These are phyloP conservation scores for Rattus rattus DNA, from an alignment of 2,113 vertebrate species.

Conservation along the genomic window DNA sequence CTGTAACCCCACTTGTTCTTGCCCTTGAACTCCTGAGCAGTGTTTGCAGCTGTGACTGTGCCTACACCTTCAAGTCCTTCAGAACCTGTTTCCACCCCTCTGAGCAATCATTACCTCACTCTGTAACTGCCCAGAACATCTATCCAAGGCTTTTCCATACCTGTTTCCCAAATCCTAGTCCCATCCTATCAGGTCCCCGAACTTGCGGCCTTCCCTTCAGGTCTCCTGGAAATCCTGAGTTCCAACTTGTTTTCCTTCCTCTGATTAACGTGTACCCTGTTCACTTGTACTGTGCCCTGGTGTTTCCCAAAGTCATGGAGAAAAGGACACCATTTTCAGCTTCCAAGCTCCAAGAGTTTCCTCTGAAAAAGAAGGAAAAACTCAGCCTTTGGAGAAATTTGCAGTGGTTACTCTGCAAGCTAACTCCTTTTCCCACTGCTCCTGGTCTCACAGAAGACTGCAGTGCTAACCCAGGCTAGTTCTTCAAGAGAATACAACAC, in stretches of 20 bases:
- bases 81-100: neutral
- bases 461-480: neutral
- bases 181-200: neutral
- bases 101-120: neutral
- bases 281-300: neutral
- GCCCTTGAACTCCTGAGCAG: neutral
- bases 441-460: neutral
- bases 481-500: neutral
- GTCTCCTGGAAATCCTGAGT: neutral
- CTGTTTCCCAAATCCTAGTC: neutral
- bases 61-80: neutral
- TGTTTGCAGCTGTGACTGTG: accelerated
- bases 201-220: neutral
- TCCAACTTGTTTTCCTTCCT: neutral
- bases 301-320: neutral
- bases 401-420: neutral
- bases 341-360: neutral
- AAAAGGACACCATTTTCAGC: neutral
- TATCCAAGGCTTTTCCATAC: neutral
- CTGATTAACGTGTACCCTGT: neutral
- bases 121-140: neutral
- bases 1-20: neutral
- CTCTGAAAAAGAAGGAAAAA: neutral
- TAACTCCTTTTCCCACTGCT: neutral
- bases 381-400: neutral